Evolutionary conservation across 2,888 invertebrate genomes (phyloP).

Genomic region (Hedya salicella): DNA sequence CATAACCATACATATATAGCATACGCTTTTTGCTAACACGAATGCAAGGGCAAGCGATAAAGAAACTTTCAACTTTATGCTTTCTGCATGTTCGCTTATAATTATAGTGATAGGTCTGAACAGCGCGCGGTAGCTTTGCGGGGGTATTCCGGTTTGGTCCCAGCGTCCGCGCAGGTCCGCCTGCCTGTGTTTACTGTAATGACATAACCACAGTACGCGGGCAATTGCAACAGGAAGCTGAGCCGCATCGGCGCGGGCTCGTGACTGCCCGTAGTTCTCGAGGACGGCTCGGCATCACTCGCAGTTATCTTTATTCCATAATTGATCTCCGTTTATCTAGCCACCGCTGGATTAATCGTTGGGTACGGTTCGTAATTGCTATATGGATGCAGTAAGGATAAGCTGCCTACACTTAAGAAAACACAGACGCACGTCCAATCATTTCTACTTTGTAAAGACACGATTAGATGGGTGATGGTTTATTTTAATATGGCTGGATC

Average conservation of each 20-base stretch:
- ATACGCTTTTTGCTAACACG: too few species aligned
- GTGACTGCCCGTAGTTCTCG: constrained; percentile 41
- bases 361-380: neutral
- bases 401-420: neutral
- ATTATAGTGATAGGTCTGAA: neutral
- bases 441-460: neutral
- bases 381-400: neutral
- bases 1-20: too few species aligned
- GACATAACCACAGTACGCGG: constrained; percentile 43
- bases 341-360: neutral
- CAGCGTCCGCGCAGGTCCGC: neutral
- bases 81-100: too few species aligned
- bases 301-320: constrained; percentile 8
- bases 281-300: constrained; percentile 9
- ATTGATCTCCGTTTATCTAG: constrained; percentile 17
- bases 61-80: too few species aligned
- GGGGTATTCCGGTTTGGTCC: constrained; percentile 1
- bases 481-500: too few species aligned
- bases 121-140: neutral
- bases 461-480: neutral
- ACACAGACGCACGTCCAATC: neutral
- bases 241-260: constrained; percentile 28
- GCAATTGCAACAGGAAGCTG: constrained; percentile 50
- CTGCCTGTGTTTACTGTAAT: constrained; percentile 28
- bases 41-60: too few species aligned